Conservation (phyloP, 2,888 invertebrate genomes). For the Netelia inedita region DNA sequence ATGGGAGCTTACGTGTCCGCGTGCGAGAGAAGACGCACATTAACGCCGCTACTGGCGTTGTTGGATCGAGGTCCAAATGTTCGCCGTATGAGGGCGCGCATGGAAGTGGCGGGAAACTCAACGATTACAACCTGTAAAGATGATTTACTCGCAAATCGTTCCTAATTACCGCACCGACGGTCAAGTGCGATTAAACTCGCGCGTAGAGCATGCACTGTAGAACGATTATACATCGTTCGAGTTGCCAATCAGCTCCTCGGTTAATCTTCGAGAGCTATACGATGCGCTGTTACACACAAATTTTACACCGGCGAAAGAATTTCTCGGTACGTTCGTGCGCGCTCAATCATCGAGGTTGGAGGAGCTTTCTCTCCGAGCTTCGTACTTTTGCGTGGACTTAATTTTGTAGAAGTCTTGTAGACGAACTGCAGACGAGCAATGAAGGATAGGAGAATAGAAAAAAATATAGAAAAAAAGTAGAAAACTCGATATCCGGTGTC, state of each 20-base stretch:
- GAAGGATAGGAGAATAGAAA: background rate
- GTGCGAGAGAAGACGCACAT: too few relatives aligned
- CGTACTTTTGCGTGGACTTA: background rate
- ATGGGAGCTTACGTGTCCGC: too few relatives aligned
- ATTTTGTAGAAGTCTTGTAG: background rate
- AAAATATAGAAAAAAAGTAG: conserved; percentile 22
- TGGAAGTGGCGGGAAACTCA: background rate
- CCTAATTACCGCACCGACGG: background rate
- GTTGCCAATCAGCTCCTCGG: conserved; percentile 26
- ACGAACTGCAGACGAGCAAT: background rate
- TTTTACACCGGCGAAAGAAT: conserved; percentile 14
- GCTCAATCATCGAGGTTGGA: conserved; percentile 22
- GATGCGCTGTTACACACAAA: conserved; percentile 27
- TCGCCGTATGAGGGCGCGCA: too few relatives aligned
- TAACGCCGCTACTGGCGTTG: too few relatives aligned
- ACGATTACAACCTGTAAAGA: conserved; percentile 52
- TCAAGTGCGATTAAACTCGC: conserved; percentile 37
- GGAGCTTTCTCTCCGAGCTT: conserved; percentile 44
- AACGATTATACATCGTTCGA: background rate
- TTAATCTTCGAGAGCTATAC: conserved; percentile 52
- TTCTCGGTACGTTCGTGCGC: background rate
- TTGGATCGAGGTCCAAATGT: too few relatives aligned
- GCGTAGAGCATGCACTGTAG: background rate
- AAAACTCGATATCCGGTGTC: conserved; percentile 59
- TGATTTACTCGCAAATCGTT: conserved; percentile 44